Evolutionary conservation across 2,888 invertebrate species (phyloP), one percentile per base, ranked within the genome.

Genomic region (Iselma pallidipennis): DNA sequence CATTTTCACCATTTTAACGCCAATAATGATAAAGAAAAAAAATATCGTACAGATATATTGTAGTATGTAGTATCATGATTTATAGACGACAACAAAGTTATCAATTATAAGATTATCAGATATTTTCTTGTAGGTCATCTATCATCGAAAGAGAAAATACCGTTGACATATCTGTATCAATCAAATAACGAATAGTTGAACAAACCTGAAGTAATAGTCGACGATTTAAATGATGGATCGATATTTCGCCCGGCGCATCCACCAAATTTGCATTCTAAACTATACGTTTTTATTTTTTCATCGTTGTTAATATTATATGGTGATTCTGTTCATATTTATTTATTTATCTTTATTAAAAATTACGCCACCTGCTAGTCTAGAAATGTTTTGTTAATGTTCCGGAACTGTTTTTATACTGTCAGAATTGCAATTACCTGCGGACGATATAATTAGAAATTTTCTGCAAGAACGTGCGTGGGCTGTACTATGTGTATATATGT

Each of bases 381-480:
- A n/a, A 45, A 45, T 6, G 21, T 45, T 45, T 45, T 23, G 23
- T 12, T 23, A 45, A 45, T 45, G 45, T 45, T 45, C 45, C 45
- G 45, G 45, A 45, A 45, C 45, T 45, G 45, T 45, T 45, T 21
- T 45, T 23, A 23, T 65, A 58, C 65, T 70, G 71, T 71, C 71
- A 71, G 63, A 68, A 61, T 57, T 57, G 59, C 68, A 69, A 71
- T 72, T 70, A 71, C 63, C 55, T 63, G 61, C 64, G 61, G 63
- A 71, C 68, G 69, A 70, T 71, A 72, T 71, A 71, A 72, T 72
- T 72, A 72, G 63, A 64, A 50, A 58, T 50, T 55, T 57, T 52
- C 52, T 49, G 55, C 56, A 59, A 55, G 58, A 45, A 45, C 45
- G 4, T 10, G 16, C 26, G 50, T 28, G 28, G 16, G 29, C n/a